Percentiles rank a stretch among this genome's conserved stretches.
Conservation (phyloP, 1,140 invertebrate species). For the Pseudachorutes palmiensis region DNA sequence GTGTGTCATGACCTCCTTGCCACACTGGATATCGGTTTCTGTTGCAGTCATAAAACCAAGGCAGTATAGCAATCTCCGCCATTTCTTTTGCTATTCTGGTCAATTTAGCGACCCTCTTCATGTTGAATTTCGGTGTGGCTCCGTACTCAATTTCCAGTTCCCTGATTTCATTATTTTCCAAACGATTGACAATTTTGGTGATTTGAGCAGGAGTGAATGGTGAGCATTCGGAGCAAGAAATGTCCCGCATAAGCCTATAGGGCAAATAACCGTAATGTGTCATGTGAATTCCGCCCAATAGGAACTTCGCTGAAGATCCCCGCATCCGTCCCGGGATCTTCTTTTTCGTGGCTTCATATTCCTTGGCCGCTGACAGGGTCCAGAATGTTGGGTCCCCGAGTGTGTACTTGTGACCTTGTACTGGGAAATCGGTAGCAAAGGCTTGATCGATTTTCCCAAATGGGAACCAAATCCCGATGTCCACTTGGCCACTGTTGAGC, state of each 20-base stretch:
- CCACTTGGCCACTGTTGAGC: neutral
- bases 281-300: constrained; percentile 22
- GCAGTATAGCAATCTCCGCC: constrained; percentile 5
- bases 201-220: neutral
- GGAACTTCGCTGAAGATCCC: neutral
- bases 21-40: neutral
- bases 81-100: constrained; percentile 3
- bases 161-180: neutral
- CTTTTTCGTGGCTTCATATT: neutral
- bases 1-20: constrained; percentile 4
- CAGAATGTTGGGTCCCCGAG: constrained; percentile 17
- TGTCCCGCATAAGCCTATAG: neutral
- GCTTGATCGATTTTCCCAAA: constrained; percentile 18
- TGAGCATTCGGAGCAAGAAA: constrained; percentile 1
- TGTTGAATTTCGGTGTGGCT: neutral
- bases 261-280: constrained; percentile 19
- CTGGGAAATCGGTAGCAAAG: constrained; percentile 11
- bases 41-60: constrained; percentile 16
- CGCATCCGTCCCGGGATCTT: neutral
- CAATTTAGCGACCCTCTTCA: neutral
- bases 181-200: neutral
- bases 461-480: constrained; percentile 23
- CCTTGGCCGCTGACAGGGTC: constrained; percentile 1
- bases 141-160: neutral
- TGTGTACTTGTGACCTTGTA: neutral